Percentiles rank a stretch among this genome's conserved stretches.
phyloP scores from a whole-genome alignment of 2,113 vertebrate genomes.

The Thinocorus orbignyianus region DNA sequence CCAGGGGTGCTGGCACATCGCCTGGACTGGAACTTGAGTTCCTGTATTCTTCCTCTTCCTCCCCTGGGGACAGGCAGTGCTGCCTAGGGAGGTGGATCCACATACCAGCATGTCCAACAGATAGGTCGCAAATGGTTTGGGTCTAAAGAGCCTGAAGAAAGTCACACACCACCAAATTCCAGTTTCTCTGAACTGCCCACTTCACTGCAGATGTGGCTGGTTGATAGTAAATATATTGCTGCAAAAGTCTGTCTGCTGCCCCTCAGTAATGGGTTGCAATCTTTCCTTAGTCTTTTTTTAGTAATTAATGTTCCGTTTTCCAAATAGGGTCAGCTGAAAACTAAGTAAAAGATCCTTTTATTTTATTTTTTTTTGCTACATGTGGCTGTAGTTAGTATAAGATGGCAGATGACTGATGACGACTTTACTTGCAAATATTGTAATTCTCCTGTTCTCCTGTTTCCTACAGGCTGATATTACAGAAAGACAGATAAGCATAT shows the following conservation, averaged over 20 bases:
- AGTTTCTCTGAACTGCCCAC: not conserved
- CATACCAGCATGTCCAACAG: not conserved
- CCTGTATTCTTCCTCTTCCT: not conserved
- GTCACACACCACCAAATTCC: not conserved
- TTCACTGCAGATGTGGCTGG: not conserved
- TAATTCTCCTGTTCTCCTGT: not conserved
- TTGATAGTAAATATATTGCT: not conserved
- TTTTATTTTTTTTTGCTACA: not conserved
- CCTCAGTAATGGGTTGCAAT: not conserved
- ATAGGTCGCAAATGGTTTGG: not conserved
- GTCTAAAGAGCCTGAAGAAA: not conserved
- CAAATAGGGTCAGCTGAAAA: not conserved
- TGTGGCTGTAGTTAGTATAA: not conserved
- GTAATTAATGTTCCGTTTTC: not conserved
- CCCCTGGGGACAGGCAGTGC: accelerated
- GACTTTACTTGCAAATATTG: conserved; percentile 7
- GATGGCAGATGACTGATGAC: not conserved
- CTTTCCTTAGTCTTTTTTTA: not conserved
- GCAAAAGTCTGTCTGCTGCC: not conserved
- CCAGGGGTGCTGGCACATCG: not conserved
- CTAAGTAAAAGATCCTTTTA: not conserved
- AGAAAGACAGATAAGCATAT: not conserved
- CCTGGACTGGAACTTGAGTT: not conserved
- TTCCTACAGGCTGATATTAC: not conserved
- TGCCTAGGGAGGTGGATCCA: not conserved